phyloP scores from a whole-genome alignment of 2,888 invertebrate genomes.

The Aphidoletes aphidimyza region DNA sequence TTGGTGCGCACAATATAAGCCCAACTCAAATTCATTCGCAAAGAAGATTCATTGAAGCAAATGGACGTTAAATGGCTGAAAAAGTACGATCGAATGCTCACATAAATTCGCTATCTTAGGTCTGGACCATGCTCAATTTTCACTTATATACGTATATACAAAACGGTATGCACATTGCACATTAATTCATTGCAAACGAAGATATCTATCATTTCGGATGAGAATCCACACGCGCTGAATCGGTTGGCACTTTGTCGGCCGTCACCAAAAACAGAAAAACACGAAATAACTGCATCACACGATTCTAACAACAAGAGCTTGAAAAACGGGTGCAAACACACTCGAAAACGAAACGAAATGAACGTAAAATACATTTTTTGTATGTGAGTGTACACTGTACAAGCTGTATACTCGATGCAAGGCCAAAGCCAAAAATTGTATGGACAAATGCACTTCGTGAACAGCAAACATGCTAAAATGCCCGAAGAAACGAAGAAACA shows the following conservation, averaged over 20 bases:
- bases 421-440: too few relatives aligned
- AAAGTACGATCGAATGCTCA: constrained; percentile 2
- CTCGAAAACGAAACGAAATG: neutral
- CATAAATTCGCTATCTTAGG: constrained; percentile 32
- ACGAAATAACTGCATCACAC: constrained; percentile 6
- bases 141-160: neutral
- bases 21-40: neutral
- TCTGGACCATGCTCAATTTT: neutral
- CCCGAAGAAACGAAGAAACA: neutral
- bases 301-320: neutral
- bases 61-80: constrained; percentile 30
- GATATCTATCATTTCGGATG: constrained; percentile 14
- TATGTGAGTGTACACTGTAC: neutral
- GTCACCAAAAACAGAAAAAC: neutral
- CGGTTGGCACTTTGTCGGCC: neutral
- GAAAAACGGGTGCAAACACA: neutral
- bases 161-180: neutral
- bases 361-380: neutral
- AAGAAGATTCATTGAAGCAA: constrained; percentile 40
- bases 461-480: neutral
- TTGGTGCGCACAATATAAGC: neutral
- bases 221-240: neutral
- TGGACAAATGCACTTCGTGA: too few relatives aligned
- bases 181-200: constrained; percentile 16
- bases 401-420: too few relatives aligned